phyloP scores from a whole-genome alignment of 2,113 vertebrate species.

The Campylorhamphus procurvoides region DNA sequence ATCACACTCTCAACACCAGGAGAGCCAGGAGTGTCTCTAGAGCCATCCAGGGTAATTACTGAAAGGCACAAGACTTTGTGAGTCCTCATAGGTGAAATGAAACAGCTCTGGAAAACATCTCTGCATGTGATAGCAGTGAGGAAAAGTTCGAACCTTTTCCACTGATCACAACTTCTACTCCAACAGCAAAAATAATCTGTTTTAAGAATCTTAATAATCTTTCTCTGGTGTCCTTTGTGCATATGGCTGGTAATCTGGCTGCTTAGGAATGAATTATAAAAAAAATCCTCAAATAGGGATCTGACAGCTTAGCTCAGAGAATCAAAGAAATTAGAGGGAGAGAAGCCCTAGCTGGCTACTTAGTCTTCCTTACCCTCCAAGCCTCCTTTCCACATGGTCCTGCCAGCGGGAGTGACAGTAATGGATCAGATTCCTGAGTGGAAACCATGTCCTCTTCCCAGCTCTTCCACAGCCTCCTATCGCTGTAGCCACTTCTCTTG shows the following conservation, averaged over 20 bases:
- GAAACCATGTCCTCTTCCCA: background rate
- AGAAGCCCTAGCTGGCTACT: constrained; percentile 26
- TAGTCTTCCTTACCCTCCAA: background rate
- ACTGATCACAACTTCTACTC: constrained; percentile 2
- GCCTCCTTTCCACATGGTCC: background rate
- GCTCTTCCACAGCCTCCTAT: background rate
- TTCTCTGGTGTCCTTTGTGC: constrained; percentile 33
- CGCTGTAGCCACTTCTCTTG: background rate
- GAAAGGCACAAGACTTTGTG: background rate
- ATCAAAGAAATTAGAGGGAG: constrained; percentile 35
- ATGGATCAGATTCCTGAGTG: background rate
- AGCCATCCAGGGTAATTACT: background rate
- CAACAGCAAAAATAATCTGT: constrained; percentile 1
- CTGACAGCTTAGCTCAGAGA: constrained; percentile 47
- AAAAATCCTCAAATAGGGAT: constrained; percentile 66
- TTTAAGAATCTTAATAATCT: constrained; percentile 66
- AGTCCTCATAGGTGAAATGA: background rate
- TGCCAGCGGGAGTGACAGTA: background rate
- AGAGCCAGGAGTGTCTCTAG: background rate
- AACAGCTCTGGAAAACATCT: background rate
- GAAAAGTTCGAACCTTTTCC: background rate
- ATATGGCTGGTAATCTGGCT: constrained; percentile 63
- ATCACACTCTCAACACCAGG: background rate
- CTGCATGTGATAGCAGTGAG: background rate
- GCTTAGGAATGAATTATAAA: constrained; percentile 53